These are phyloP conservation scores for Gandaritis pyraliata DNA, from an alignment of 2,888 invertebrate genomes.

Conservation along the genomic window DNA sequence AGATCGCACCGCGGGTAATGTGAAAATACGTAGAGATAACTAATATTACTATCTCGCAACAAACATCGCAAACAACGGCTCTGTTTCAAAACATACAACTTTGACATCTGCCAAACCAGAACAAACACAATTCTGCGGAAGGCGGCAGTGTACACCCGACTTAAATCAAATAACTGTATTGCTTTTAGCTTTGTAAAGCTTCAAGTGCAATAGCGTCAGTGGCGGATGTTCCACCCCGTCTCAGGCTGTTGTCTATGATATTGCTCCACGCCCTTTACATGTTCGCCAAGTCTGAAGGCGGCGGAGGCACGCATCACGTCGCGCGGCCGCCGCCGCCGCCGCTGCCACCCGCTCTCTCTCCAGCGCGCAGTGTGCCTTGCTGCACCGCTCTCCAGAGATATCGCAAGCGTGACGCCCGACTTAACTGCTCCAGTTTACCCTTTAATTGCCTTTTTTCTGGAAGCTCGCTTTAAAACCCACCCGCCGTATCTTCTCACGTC, in stretches of 20 bases:
- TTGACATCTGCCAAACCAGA: slow-evolving; percentile 84
- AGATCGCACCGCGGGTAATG: slow-evolving; percentile 28
- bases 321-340: slow-evolving; percentile 39
- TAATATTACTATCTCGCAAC: slow-evolving; percentile 70
- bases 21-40: slow-evolving; percentile 51
- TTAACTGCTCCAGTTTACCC: slow-evolving; percentile 81
- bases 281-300: slow-evolving; percentile 71
- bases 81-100: slow-evolving; percentile 82
- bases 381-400: slow-evolving; percentile 62
- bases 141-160: slow-evolving; percentile 79
- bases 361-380: slow-evolving; percentile 45
- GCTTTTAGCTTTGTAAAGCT: slow-evolving; percentile 84
- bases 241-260: slow-evolving; percentile 82
- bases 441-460: slow-evolving; percentile 84
- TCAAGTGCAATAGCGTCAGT: slow-evolving; percentile 82
- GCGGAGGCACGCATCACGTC: slow-evolving; percentile 62
- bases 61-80: slow-evolving; percentile 76
- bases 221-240: slow-evolving; percentile 79
- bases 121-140: slow-evolving; percentile 82
- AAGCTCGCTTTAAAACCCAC: slow-evolving; percentile 76
- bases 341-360: slow-evolving; percentile 50
- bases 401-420: slow-evolving; percentile 75
- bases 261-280: slow-evolving; percentile 83
- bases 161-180: slow-evolving; percentile 85
- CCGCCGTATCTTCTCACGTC: slow-evolving; percentile 83